Base-by-base conservation (phyloP, 2,888 invertebrate genomes). In the Chaetogeoica ovagalla region DNA sequence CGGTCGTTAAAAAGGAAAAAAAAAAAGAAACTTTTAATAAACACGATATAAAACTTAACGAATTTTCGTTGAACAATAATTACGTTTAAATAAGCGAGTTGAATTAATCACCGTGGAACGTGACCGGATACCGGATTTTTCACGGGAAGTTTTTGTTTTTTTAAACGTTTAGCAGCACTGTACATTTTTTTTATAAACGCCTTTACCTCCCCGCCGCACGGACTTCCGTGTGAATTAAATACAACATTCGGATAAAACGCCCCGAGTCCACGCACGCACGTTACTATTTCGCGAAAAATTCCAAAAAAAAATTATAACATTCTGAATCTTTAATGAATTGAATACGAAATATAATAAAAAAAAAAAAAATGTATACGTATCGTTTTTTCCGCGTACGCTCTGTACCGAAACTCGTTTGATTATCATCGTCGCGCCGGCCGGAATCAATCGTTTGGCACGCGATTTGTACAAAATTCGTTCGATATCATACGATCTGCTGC, bases 1-100 rank as follows among this genome's bases (percentile, higher is more conserved):
- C 9, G 15, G 65, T 65, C 39, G 43, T 75, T 75, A 52, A 55
- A 63, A 37, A 37, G 30, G 55, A 73, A 62, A 30, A 30, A 30
- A 43, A 65, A n/a, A 71, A 65, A 75, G 19, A 75, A 75, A 75
- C 62, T 73, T 62, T 73, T 63, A 73, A 74, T 70, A 57, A 55
- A 70, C 70, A n/a, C 21, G 2, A 55, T 19, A 5, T 19, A 11
- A 7, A 57, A 74, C 39, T 43, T 23, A 57, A 66, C 8, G 23
- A 23, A 39, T 65, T 55, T 65, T 65, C 13, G 21, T 65, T 19
- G 30, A 17, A 9, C 17, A 43, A n/a, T 43, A 23, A 17, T 43
- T 9, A 1, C 65, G 55, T 43, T 75, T 66, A 48, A 43, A 48
- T 43, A 57, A 57, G 21, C 75, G 17, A 57, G 43, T 57, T 65